Conservation (phyloP, 1,140 invertebrate species). For the Tribolium madens region DNA sequence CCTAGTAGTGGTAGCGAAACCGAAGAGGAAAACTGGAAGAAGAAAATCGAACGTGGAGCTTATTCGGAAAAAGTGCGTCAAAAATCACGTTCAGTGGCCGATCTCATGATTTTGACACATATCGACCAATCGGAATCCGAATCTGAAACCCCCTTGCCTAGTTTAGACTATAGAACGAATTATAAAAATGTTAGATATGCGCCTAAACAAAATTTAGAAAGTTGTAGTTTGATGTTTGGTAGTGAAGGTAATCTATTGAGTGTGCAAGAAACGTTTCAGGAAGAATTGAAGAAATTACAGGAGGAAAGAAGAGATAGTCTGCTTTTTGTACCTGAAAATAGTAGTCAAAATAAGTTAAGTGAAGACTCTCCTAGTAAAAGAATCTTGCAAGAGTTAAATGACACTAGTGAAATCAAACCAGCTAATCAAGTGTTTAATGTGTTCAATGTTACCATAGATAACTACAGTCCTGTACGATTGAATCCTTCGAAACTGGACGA, state of each 20-base stretch:
- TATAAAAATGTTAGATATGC: slow-evolving; percentile 58
- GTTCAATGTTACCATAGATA: slow-evolving; percentile 62
- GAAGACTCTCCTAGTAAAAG: slow-evolving; percentile 51
- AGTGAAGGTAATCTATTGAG: slow-evolving; percentile 72
- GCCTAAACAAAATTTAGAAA: slow-evolving; percentile 58
- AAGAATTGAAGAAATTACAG: slow-evolving; percentile 69
- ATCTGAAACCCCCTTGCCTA: slow-evolving; percentile 69
- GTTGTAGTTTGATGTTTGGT: slow-evolving; percentile 64
- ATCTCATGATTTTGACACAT: slow-evolving; percentile 80
- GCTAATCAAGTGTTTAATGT: slow-evolving; percentile 63
- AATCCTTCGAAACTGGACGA: slow-evolving; percentile 53
- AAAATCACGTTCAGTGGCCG: slow-evolving; percentile 79
- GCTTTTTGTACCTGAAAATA: slow-evolving; percentile 64
- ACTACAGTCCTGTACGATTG: slow-evolving; percentile 51
- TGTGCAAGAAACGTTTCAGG: slow-evolving; percentile 70
- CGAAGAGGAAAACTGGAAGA: slow-evolving; percentile 77
- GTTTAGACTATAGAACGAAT: slow-evolving; percentile 60
- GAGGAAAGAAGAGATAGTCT: slow-evolving; percentile 64
- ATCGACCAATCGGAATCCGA: slow-evolving; percentile 76
- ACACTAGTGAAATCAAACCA: slow-evolving; percentile 59
- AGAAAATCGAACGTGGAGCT: slow-evolving; percentile 73
- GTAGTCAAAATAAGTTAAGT: slow-evolving; percentile 54
- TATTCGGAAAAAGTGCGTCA: slow-evolving; percentile 78
- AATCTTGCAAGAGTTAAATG: slow-evolving; percentile 60
- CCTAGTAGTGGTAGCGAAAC: slow-evolving; percentile 72